These are phyloP conservation scores for Dryocosmus kuriphilus DNA, from an alignment of 2,888 invertebrate genomes.

Conservation along the genomic window DNA sequence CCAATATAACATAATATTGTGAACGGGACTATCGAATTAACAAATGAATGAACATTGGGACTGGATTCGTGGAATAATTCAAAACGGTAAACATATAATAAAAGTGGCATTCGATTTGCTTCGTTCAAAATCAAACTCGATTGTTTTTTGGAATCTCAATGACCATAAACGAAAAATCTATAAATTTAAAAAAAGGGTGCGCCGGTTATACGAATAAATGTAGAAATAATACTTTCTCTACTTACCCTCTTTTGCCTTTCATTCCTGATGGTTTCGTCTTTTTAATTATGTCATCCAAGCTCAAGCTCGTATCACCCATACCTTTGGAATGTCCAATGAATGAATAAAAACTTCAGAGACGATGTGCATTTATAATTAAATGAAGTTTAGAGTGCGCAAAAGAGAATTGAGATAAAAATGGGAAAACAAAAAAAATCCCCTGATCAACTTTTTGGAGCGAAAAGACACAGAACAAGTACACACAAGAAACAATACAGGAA, in stretches of 20 bases:
- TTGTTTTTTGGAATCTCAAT: background rate
- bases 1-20: background rate
- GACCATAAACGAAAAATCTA: background rate
- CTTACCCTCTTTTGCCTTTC: slow-evolving; percentile 72
- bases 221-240: slow-evolving; percentile 40
- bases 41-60: background rate
- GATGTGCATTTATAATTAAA: slow-evolving; percentile 14
- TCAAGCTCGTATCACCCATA: slow-evolving; percentile 71
- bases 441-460: slow-evolving; percentile 4
- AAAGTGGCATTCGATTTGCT: background rate
- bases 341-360: background rate
- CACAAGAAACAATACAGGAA: too few relatives aligned
- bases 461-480: background rate
- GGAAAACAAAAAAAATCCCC: slow-evolving; percentile 6
- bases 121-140: background rate
- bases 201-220: background rate
- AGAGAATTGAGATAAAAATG: background rate
- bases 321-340: background rate
- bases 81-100: background rate
- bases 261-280: slow-evolving; percentile 70
- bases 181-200: background rate
- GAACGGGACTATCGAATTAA: background rate
- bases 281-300: slow-evolving; percentile 78
- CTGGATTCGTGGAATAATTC: background rate
- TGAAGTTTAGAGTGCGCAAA: background rate